Conservation (phyloP, 2,888 invertebrate species). For the Agrilus mali region DNA sequence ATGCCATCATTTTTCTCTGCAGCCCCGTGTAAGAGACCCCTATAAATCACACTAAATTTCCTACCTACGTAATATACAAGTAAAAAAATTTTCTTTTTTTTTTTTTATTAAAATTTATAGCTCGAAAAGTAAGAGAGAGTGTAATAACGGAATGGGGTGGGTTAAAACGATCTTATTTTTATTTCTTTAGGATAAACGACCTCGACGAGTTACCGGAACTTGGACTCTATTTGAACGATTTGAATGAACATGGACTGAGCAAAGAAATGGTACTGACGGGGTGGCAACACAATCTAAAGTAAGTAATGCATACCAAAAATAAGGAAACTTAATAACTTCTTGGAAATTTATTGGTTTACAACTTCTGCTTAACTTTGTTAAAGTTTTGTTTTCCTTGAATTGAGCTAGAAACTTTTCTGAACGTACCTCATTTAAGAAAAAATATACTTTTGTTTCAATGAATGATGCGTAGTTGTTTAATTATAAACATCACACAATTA, state of each 20-base stretch:
- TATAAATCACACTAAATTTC: too few species aligned
- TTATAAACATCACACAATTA: too few species aligned
- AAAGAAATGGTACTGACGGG: slow-evolving; percentile 72
- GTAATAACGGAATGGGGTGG: not conserved
- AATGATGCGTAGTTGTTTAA: too few species aligned
- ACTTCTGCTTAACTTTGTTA: not conserved
- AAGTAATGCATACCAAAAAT: slow-evolving; percentile 13
- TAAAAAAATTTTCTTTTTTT: too few species aligned
- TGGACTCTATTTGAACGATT: slow-evolving; percentile 67
- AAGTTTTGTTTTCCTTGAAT: not conserved
- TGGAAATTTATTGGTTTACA: not conserved
- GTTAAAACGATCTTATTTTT: not conserved
- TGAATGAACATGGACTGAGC: slow-evolving; percentile 76
- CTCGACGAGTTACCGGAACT: slow-evolving; percentile 70
- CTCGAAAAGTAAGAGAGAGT: not conserved
- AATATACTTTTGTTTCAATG: not conserved
- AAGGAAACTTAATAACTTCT: not conserved
- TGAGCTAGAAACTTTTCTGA: not conserved
- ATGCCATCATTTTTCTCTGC: slow-evolving; percentile 73
- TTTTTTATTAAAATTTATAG: not conserved
- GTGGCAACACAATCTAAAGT: slow-evolving; percentile 72
- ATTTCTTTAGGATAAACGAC: slow-evolving; percentile 56
- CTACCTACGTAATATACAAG: too few species aligned
- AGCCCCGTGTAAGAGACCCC: slow-evolving; percentile 58
- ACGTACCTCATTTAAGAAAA: not conserved